These are phyloP conservation scores for Listronotus oregonensis DNA, from an alignment of 1,140 invertebrate species.

Conservation along the genomic window DNA sequence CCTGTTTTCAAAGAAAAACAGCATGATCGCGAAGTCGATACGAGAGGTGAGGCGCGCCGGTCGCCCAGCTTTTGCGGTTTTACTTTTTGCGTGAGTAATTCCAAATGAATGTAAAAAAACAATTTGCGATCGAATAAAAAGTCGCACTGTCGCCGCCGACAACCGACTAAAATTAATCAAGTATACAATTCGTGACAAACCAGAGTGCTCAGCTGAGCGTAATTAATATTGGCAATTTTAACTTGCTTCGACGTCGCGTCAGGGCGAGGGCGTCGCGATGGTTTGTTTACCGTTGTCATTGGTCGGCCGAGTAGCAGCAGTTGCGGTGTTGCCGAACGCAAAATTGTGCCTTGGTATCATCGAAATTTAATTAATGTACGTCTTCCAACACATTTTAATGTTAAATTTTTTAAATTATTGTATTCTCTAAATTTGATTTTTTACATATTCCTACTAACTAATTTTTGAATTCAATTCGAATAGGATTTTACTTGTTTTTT, in stretches of 20 bases:
- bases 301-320: background rate
- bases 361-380: background rate
- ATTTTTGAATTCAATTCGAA: too few relatives aligned
- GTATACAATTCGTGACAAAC: slow-evolving; percentile 12
- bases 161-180: slow-evolving; percentile 21
- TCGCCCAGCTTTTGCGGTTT: background rate
- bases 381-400: too few relatives aligned
- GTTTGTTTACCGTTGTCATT: background rate
- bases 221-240: slow-evolving; percentile 6
- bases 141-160: background rate
- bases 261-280: slow-evolving; percentile 5
- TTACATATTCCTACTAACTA: too few relatives aligned
- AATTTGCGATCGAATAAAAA: slow-evolving; percentile 6
- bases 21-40: slow-evolving; percentile 2
- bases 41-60: background rate
- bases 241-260: slow-evolving; percentile 1
- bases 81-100: background rate
- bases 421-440: too few relatives aligned
- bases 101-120: slow-evolving; percentile 11
- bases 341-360: background rate
- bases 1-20: slow-evolving; percentile 9
- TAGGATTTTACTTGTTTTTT: too few relatives aligned
- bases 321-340: background rate
- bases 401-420: too few relatives aligned
- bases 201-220: slow-evolving; percentile 15